These are phyloP conservation scores for Heteractis magnifica DNA, from an alignment of 92 coral and sea anemone species.

Conservation along the genomic window DNA sequence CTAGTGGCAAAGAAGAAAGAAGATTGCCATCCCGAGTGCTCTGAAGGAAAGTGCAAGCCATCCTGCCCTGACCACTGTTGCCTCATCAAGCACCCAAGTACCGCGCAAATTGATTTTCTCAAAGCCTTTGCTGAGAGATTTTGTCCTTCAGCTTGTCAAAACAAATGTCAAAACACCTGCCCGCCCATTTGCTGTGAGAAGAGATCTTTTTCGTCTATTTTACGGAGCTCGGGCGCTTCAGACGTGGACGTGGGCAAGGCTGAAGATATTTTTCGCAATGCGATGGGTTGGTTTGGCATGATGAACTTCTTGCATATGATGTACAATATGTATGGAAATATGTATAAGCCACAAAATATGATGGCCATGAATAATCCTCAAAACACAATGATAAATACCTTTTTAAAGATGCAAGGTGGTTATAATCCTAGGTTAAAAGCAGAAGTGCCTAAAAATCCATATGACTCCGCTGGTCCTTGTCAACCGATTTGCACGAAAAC, in stretches of 20 bases:
- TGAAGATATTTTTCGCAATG: slow-evolving; percentile 52
- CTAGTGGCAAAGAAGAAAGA: neutral
- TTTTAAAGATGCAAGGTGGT: neutral
- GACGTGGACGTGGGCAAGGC: slow-evolving; percentile 33
- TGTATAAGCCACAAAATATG: slow-evolving; percentile 21
- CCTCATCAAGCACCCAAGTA: neutral
- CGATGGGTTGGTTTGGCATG: slow-evolving; percentile 83
- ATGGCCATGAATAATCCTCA: slow-evolving; percentile 12
- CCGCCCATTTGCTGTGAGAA: slow-evolving; percentile 82
- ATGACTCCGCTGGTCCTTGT: slow-evolving; percentile 6
- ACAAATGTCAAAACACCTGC: slow-evolving; percentile 56
- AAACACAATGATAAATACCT: neutral
- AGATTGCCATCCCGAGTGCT: slow-evolving; percentile 36
- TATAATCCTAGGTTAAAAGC: neutral
- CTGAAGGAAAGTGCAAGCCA: slow-evolving; percentile 43
- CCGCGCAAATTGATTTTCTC: slow-evolving; percentile 37
- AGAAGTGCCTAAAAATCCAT: neutral
- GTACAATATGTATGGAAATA: slow-evolving; percentile 59
- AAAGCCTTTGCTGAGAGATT: slow-evolving; percentile 61
- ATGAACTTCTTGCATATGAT: slow-evolving; percentile 80
- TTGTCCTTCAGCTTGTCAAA: slow-evolving; percentile 67
- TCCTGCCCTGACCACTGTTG: slow-evolving; percentile 78
- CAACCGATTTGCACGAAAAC: slow-evolving; percentile 39
- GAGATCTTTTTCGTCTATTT: slow-evolving; percentile 23
- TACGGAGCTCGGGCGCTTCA: slow-evolving; percentile 30